These are phyloP conservation scores for Spisula subtruncata DNA, from an alignment of 2,888 invertebrate genomes.

Conservation along the genomic window DNA sequence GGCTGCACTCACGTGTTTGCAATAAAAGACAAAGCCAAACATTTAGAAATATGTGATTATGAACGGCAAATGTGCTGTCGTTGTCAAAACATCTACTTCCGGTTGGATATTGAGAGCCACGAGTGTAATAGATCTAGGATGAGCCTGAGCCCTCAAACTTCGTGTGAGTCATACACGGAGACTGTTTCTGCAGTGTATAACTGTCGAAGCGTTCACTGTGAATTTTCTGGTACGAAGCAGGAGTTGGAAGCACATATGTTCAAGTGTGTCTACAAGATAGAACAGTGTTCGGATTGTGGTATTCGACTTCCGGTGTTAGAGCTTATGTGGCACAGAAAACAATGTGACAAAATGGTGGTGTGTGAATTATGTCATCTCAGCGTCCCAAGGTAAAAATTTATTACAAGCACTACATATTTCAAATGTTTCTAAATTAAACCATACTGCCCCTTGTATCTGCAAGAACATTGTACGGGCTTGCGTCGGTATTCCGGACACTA, in stretches of 20 bases:
- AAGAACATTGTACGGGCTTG: too few species aligned
- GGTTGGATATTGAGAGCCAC: constrained; percentile 45
- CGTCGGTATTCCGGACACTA: too few species aligned
- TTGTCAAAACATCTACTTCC: constrained; percentile 38
- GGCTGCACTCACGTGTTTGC: constrained; percentile 53
- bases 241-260: constrained; percentile 2
- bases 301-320: constrained; percentile 21
- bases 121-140: neutral
- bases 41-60: constrained; percentile 52
- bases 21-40: constrained; percentile 44
- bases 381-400: neutral
- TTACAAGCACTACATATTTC: too few species aligned
- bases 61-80: constrained; percentile 35
- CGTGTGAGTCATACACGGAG: neutral
- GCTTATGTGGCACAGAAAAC: constrained; percentile 36
- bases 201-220: constrained; percentile 36
- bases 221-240: neutral
- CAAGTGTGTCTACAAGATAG: constrained; percentile 33
- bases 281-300: constrained; percentile 46
- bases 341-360: constrained; percentile 45
- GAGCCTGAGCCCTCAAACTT: neutral
- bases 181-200: neutral
- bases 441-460: too few species aligned
- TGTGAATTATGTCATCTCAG: constrained; percentile 34
- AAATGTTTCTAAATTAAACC: too few species aligned